phyloP scores from a whole-genome alignment of 2,888 invertebrate genomes.

The Scrobipalpa costella region DNA sequence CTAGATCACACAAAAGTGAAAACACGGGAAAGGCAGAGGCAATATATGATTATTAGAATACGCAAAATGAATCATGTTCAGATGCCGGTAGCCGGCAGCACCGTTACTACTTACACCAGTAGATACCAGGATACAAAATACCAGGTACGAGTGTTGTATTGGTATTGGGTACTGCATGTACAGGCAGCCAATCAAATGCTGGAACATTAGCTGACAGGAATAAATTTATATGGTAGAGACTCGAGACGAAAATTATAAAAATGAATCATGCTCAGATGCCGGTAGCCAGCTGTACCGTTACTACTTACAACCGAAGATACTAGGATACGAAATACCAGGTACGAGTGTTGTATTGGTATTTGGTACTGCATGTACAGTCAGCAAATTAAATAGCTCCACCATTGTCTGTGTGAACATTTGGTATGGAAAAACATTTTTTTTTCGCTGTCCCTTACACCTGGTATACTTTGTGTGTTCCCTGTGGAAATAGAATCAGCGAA shows the following conservation, averaged over 20 bases:
- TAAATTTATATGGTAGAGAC: background rate
- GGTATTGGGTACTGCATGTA: background rate
- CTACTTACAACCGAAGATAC: background rate
- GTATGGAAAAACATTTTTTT: no score
- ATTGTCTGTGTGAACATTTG: no score
- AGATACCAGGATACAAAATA: background rate
- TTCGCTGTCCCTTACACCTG: background rate
- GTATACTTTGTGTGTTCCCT: no score
- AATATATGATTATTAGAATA: slow-evolving; percentile 20
- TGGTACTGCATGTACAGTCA: background rate
- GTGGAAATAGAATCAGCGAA: no score
- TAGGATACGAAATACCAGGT: slow-evolving; percentile 3
- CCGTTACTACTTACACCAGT: slow-evolving; percentile 3
- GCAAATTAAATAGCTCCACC: background rate
- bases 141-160: background rate
- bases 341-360: background rate
- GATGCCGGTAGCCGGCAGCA: slow-evolving; percentile 13
- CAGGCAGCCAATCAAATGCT: background rate
- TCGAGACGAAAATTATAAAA: no score
- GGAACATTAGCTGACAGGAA: no score
- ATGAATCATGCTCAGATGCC: no score
- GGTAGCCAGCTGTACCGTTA: no score
- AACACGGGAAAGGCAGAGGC: slow-evolving; percentile 14
- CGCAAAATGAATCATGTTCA: slow-evolving; percentile 17
- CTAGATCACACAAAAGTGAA: slow-evolving; percentile 19